A percentile compares a stretch with the other conserved stretches of the same genome.
Evolutionary conservation across 2,113 vertebrate genomes (phyloP).

Genomic region (Bombycilla garrulus): DNA sequence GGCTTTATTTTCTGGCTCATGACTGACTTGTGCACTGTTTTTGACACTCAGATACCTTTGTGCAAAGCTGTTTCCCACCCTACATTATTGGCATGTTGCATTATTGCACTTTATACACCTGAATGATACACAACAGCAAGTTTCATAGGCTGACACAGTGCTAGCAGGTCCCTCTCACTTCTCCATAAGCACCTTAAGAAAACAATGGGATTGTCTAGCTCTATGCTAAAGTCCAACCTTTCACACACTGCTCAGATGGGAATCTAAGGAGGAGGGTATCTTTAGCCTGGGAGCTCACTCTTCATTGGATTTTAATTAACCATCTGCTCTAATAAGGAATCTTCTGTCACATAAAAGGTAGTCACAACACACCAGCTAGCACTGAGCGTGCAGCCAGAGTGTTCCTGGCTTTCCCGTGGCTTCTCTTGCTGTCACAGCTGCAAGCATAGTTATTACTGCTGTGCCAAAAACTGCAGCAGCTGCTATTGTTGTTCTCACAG

Average conservation of each 20-base stretch:
- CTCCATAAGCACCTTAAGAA: not conserved
- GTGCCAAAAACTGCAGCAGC: slow-evolving; percentile 8
- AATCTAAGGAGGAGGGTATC: not conserved
- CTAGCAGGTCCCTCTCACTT: not conserved
- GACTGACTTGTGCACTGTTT: not conserved
- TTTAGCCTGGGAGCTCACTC: not conserved
- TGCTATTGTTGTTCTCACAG: not conserved
- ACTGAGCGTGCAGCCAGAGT: accelerated
- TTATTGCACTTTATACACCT: not conserved
- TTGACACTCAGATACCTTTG: accelerated
- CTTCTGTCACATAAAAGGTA: not conserved
- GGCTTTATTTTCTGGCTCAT: not conserved
- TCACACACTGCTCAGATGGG: not conserved
- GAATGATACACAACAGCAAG: not conserved
- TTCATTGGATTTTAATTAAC: not conserved
- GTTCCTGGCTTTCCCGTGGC: not conserved
- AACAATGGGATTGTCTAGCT: not conserved
- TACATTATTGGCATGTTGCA: accelerated
- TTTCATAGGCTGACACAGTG: not conserved
- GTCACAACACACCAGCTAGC: not conserved
- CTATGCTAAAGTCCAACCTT: not conserved
- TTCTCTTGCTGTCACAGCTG: slow-evolving; percentile 25
- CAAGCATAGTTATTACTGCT: not conserved
- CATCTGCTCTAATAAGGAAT: not conserved
- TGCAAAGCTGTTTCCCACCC: not conserved